Base-by-base conservation (phyloP, 2,113 vertebrate species). In the Eudyptes chrysolophus region DNA sequence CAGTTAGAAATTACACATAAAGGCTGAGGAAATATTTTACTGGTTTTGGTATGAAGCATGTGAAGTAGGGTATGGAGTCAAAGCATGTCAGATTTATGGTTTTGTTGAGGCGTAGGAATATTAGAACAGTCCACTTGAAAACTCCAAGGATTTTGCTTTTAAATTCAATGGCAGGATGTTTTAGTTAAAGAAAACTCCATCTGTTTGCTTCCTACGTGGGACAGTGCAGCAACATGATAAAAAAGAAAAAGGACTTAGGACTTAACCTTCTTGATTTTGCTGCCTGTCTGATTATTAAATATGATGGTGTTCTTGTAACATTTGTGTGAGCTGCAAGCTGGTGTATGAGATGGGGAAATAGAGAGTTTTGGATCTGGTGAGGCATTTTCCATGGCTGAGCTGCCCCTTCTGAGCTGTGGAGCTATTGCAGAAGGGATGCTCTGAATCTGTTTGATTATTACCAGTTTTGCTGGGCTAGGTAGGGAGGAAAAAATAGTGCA, bases 51-150 rank as follows among this genome's bases (percentile, higher is more conserved):
- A 32, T 46, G 77, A 92, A 91, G 55, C 46, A 62, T 89, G 12
- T 87, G 61, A 93, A 81, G 83, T 89, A 54, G 42, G 92, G 88
- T 93, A 74, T 90, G 83, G 93, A 78, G 38, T 51, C 40, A 78
- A 94, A 79, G 26, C 36, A 4, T 68, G 96, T 58, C 84, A 98
- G 96, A 98, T 99, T 98, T 99, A 98, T 98, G 96, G 84, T 97
- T 99, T 98, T 98, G 97, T 97, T 97, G 98, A 98, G 97, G 93
- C 80, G 21, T 89, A 96, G 97, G 88, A 95, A 97, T 97, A 97
- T 97, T 98, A 92, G 89, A 51, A 85, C 90, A 96, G 44, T 92
- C 55, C 77, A 92, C 81, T 90, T 98, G 27, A 97, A 98, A 98
- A 97, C 96, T 95, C 92, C 34, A 78, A 88, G 92, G 90, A 92